Evolutionary conservation across 2,797 vertebrate species (phyloP).

Genomic region (Scomberomorus guttatus): DNA sequence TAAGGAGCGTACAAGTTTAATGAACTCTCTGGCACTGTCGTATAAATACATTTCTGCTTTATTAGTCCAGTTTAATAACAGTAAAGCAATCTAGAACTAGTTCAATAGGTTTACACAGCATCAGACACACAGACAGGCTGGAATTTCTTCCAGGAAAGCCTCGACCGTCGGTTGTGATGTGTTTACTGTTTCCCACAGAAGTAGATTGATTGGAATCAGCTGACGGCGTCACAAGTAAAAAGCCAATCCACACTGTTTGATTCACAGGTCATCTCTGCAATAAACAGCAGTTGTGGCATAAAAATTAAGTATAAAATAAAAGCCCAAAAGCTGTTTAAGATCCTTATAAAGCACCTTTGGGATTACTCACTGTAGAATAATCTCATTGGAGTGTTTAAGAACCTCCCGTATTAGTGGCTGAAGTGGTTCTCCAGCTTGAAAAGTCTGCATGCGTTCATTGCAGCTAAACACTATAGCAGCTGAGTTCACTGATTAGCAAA

Average conservation of each 20-base stretch:
- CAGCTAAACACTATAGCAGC: conserved; percentile 7
- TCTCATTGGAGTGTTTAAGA: conserved; percentile 29
- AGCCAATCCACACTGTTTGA: neutral
- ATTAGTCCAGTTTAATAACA: conserved; percentile 15
- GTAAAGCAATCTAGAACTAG: neutral
- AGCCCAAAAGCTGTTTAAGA: neutral
- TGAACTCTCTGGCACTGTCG: conserved; percentile 21
- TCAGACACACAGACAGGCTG: neutral
- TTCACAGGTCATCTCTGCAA: neutral
- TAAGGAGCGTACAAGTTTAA: conserved; percentile 5
- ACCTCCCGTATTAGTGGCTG: neutral
- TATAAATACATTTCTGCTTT: conserved; percentile 5
- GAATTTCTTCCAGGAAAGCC: neutral
- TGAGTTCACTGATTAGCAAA: conserved; percentile 36
- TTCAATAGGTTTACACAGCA: neutral
- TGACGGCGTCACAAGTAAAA: neutral
- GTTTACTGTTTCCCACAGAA: neutral
- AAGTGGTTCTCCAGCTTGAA: conserved; percentile 28
- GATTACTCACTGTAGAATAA: neutral
- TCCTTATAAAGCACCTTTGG: conserved; percentile 16
- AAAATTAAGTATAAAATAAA: conserved; percentile 17
- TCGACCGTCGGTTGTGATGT: neutral
- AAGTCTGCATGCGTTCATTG: neutral
- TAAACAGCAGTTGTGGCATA: neutral
- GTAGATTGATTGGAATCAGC: neutral